phyloP scores from a whole-genome alignment of 2,113 vertebrate genomes.

The Cyphomyrus plagiostoma region DNA sequence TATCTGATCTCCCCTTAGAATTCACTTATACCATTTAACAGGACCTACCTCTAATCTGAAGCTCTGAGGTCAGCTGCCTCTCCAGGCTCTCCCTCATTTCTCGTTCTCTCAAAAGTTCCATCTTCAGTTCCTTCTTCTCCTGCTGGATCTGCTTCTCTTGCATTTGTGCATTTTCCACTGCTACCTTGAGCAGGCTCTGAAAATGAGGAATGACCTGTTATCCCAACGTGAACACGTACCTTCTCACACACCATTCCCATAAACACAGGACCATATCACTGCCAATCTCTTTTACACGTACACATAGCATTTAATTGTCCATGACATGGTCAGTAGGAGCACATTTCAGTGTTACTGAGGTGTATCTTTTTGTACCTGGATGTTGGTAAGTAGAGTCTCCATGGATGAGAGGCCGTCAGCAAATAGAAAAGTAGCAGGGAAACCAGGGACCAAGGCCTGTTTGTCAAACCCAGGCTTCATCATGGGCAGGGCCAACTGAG shows the following conservation, averaged over 20 bases:
- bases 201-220: not conserved
- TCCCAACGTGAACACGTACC: not conserved
- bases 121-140: constrained; percentile 91
- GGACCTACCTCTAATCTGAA: constrained; percentile 85
- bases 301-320: not conserved
- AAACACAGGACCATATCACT: not conserved
- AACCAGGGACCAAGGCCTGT: constrained; percentile 75
- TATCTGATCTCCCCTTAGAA: not conserved
- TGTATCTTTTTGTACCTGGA: constrained; percentile 69
- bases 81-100: constrained; percentile 93
- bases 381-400: constrained; percentile 92
- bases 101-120: constrained; percentile 92
- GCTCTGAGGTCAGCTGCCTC: constrained; percentile 86
- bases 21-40: not conserved
- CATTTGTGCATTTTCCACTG: constrained; percentile 87
- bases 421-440: constrained; percentile 83
- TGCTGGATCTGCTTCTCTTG: constrained; percentile 96
- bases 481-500: constrained; percentile 67
- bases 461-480: constrained; percentile 70
- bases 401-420: constrained; percentile 87
- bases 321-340: not conserved
- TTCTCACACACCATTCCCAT: not conserved
- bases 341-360: not conserved
- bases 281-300: not conserved
- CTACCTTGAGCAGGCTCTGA: constrained; percentile 92